Percentiles rank a stretch among this genome's conserved stretches.
Conservation (phyloP, 2,797 vertebrate species). For the Botia almorhae region DNA sequence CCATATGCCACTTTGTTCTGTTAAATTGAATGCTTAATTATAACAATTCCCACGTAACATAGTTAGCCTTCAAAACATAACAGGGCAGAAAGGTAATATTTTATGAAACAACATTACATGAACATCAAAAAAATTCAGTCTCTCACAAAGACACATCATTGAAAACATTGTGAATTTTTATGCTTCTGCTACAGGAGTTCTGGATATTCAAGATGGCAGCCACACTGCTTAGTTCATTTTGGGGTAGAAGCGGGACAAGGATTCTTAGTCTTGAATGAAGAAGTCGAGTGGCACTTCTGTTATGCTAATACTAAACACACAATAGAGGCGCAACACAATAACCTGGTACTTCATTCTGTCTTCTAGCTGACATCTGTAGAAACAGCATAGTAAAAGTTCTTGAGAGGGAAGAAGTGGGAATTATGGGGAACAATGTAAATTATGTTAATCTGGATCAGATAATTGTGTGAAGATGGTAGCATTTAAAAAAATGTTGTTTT, state of each 20-base stretch:
- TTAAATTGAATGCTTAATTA: background rate
- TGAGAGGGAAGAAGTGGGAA: constrained; percentile 69
- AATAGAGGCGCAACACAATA: constrained; percentile 96
- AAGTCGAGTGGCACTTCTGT: constrained; percentile 99
- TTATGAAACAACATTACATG: background rate
- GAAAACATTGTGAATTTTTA: constrained; percentile 79
- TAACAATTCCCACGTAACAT: constrained; percentile 4
- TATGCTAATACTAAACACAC: constrained; percentile 99
- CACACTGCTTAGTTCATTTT: constrained; percentile 80
- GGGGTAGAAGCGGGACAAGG: constrained; percentile 79
- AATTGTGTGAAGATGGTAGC: constrained; percentile 42
- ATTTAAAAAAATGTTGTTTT: too few relatives aligned
- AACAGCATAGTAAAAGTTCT: constrained; percentile 87
- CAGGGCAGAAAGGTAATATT: background rate
- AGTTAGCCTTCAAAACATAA: constrained; percentile 1
- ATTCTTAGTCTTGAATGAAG: constrained; percentile 92
- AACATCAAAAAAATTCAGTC: background rate
- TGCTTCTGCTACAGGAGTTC: constrained; percentile 81
- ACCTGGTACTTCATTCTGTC: constrained; percentile 93
- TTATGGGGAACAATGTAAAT: constrained; percentile 24
- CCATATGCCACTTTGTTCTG: constrained; percentile 16
- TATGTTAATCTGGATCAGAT: constrained; percentile 24
- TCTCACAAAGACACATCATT: constrained; percentile 48
- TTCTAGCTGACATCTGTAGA: constrained; percentile 90
- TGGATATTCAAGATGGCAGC: constrained; percentile 90